Evolutionary conservation across 2,113 vertebrate species (phyloP).

Genomic region (Reinhardtius hippoglossoides): DNA sequence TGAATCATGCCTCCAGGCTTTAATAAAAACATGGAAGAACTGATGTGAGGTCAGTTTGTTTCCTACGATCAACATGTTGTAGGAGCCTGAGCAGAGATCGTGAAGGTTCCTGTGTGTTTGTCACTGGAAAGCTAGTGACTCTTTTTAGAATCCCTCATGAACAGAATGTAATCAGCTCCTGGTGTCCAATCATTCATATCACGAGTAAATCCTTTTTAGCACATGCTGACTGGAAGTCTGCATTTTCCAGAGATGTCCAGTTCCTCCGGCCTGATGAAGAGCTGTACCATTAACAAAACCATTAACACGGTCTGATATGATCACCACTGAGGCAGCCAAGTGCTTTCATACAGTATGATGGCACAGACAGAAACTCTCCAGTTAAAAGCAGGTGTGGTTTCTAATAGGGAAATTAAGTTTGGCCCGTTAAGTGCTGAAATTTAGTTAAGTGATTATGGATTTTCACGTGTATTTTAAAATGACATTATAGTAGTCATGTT

Average conservation of each 20-base stretch:
- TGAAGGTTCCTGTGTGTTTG: neutral
- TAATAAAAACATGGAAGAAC: neutral
- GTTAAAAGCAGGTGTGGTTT: slow-evolving; percentile 49
- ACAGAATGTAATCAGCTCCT: neutral
- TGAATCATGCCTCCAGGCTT: slow-evolving; percentile 4
- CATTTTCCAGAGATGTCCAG: neutral
- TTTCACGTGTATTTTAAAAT: neutral
- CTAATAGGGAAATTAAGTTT: slow-evolving; percentile 24
- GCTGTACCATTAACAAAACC: slow-evolving; percentile 31
- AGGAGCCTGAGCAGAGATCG: neutral
- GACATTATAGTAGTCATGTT: neutral
- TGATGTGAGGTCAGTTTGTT: neutral
- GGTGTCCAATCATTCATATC: neutral
- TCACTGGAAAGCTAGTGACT: neutral
- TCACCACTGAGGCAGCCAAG: slow-evolving; percentile 15
- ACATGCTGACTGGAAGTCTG: neutral
- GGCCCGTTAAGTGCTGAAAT: slow-evolving; percentile 34
- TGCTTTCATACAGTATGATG: slow-evolving; percentile 21
- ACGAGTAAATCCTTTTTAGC: slow-evolving; percentile 14
- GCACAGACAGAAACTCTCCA: slow-evolving; percentile 28
- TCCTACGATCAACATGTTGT: too few species aligned
- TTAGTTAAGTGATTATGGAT: slow-evolving; percentile 19
- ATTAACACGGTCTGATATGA: slow-evolving; percentile 49
- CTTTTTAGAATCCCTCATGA: slow-evolving; percentile 5
- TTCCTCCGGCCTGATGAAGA: slow-evolving; percentile 9